phyloP scores from a whole-genome alignment of 2,797 vertebrate genomes.

The Xiphophorus birchmanni region DNA sequence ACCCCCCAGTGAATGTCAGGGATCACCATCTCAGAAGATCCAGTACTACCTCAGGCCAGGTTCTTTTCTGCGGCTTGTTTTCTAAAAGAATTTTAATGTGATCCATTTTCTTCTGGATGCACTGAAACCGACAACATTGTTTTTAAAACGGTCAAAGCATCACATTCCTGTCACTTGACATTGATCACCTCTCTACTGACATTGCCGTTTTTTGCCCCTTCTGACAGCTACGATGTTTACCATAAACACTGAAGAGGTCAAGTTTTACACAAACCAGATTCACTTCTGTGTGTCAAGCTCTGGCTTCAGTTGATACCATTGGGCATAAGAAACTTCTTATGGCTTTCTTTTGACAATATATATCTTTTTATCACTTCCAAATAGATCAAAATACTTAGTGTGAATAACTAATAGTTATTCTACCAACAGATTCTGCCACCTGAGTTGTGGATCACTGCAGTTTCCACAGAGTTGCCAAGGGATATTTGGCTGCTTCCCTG shows the following conservation, averaged over 20 bases:
- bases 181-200: neutral
- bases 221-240: neutral
- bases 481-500: neutral
- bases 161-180: neutral
- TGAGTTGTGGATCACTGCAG: neutral
- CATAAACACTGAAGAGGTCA: neutral
- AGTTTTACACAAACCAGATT: neutral
- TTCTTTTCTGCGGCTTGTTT: conserved; percentile 4
- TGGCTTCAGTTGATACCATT: neutral
- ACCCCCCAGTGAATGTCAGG: conserved; percentile 2
- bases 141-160: neutral
- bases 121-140: neutral
- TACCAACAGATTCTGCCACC: neutral
- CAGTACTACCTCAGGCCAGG: neutral
- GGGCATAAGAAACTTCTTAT: neutral
- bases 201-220: too few relatives aligned
- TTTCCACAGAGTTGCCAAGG: neutral
- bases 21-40: neutral
- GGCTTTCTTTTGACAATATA: neutral
- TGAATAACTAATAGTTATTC: neutral
- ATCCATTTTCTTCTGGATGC: neutral
- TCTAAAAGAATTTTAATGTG: conserved; percentile 2
- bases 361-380: neutral
- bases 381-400: neutral
- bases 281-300: neutral